Evolutionary conservation across 2,888 invertebrate genomes (phyloP), one percentile per base, ranked within the genome.

Genomic region (Opisthograptis luteolata): DNA sequence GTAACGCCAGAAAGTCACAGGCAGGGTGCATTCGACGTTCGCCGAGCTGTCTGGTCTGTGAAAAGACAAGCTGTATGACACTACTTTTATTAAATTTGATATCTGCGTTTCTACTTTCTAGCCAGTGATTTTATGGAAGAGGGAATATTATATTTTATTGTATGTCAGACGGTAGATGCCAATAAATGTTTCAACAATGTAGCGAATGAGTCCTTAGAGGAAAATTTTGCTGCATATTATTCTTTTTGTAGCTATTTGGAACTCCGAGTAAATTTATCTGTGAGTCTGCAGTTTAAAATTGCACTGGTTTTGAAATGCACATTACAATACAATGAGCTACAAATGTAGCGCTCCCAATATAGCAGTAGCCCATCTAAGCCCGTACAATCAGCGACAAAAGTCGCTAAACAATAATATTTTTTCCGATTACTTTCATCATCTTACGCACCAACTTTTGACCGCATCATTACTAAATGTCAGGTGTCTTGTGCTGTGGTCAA

Each of bases 271-370:
- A n/a, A n/a, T n/a, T n/a, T n/a, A n/a, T n/a, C n/a, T n/a, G n/a
- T n/a, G n/a, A 31, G 25, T 12, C 5, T 41, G 10, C 3, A 19
- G 10, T 12, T 17, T 20, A 10, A 1, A 3, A 7, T 37, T 35
- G 14, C 53, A 53, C 43, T 57, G 55, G 27, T 42, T 61, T 51
- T 39, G 47, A 54, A 55, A 37, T 42, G 44, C 34, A 50, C 58
- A 44, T 58, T 52, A 53, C 55, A 61, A 58, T 47, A 47, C 52
- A 43, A 32, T 39, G 34, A 50, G 48, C 45, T n/a, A n/a, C n/a
- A 59, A 58, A 58, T 52, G 52, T 9, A 19, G 32, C 3, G 2
- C n/a, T 7, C 22, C 22, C 6, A n/a, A 3, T 20, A 13, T 53
- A 49, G 32, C 24, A n/a, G 20, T 53, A 49, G 32, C 24, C 9